Base-by-base conservation (phyloP, 2,113 vertebrate species). In the Ammodytes marinus region DNA sequence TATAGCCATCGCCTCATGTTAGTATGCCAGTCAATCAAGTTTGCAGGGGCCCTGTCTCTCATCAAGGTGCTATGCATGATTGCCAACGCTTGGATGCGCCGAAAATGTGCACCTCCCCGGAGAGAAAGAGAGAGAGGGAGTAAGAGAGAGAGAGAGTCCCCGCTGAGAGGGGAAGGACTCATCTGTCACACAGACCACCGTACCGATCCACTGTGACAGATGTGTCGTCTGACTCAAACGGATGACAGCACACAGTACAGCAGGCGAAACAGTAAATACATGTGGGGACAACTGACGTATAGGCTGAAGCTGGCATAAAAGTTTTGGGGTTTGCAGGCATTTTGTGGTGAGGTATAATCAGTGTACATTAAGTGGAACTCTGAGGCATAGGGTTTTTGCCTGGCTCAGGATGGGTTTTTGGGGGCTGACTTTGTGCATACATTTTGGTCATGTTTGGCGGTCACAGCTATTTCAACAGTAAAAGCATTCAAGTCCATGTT, bases 31-130 rank as follows among this genome's bases (percentile, higher is more conserved):
- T 95, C 95, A 94, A 91, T 95, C 95, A 96, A 87, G 61, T 77
- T 27, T 27, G 64, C 70, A 74, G 59, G 81, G 90, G 83, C 84
- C 84, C 87, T 80, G 81, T 90, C 91, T 86, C 89, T 94, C 91
- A 91, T 94, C 90, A 94, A 94, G 93, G 92, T 91, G 90, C 92
- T 67, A 50, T 54, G 79, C 83, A 74, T 93, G 93, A 96, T 93
- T 94, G 93, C 85, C 82, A 88, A 92, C 54, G 86, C 87, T 85
- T 80, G 91, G 82, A 89, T 91, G 91, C 71, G 80, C 86, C 82
- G 88, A 92, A 27, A 87, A 94, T 91, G 88, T 90, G 83, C 84
- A 91, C 91, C 80, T 92, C 88, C 90, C 86, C 3, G 37, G 86
- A 86, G 89, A 27, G 27, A 27, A 27, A 27, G 27, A 27, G 27